phyloP scores from a whole-genome alignment of 2,888 invertebrate species.

The Sialis fuliginosa region DNA sequence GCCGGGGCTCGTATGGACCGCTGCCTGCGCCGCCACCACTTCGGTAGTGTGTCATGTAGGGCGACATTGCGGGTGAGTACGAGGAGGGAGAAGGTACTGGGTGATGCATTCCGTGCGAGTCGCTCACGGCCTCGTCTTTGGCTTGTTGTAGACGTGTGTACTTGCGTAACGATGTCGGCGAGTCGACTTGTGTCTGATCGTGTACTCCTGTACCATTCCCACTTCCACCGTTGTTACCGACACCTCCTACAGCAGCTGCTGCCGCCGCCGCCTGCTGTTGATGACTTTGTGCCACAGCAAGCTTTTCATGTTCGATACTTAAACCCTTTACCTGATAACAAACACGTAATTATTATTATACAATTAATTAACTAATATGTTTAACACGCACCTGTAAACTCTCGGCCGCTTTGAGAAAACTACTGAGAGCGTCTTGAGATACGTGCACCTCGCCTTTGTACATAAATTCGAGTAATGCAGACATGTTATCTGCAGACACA shows the following conservation, averaged over 20 bases:
- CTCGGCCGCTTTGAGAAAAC: slow-evolving; percentile 82
- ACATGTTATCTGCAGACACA: slow-evolving; percentile 79
- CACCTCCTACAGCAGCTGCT: slow-evolving; percentile 9
- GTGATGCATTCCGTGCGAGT: slow-evolving; percentile 18
- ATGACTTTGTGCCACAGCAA: slow-evolving; percentile 39
- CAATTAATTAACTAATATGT: background rate
- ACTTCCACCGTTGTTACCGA: slow-evolving; percentile 18
- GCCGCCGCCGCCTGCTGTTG: slow-evolving; percentile 12
- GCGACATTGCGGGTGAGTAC: slow-evolving; percentile 29
- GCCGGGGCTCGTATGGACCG: slow-evolving; percentile 21
- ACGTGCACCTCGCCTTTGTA: slow-evolving; percentile 89
- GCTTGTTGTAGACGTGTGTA: slow-evolving; percentile 10
- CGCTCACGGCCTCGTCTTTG: slow-evolving; percentile 8
- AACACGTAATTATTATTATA: slow-evolving; percentile 1
- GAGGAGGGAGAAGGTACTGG: slow-evolving; percentile 24
- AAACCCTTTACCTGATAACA: slow-evolving; percentile 49
- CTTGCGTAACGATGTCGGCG: slow-evolving; percentile 19
- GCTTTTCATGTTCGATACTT: slow-evolving; percentile 55
- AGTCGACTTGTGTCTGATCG: slow-evolving; percentile 15
- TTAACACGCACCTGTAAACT: slow-evolving; percentile 51
- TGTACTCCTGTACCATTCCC: no score
- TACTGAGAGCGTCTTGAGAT: slow-evolving; percentile 78
- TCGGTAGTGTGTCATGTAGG: slow-evolving; percentile 26
- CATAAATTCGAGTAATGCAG: slow-evolving; percentile 81
- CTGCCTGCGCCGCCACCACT: slow-evolving; percentile 7